These are phyloP conservation scores for Zosterops pallidus DNA, from an alignment of 2,113 vertebrate genomes.

Conservation along the genomic window DNA sequence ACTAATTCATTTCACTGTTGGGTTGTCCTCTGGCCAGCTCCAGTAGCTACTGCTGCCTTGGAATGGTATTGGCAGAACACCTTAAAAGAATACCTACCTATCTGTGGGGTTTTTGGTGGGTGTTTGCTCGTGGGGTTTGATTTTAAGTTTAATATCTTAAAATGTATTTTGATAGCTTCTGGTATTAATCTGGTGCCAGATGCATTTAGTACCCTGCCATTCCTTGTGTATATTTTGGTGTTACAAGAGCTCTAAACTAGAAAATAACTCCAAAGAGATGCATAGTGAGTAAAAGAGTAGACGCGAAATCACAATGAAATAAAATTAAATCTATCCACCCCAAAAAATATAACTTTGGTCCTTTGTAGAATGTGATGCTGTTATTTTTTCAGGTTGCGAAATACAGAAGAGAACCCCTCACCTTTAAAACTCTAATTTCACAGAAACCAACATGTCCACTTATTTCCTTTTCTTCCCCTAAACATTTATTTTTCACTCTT, in stretches of 20 bases:
- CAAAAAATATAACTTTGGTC: not conserved
- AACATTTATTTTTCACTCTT: not conserved
- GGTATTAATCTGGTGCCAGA: not conserved
- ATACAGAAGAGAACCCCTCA: rapidly evolving
- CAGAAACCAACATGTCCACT: not conserved
- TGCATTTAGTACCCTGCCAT: not conserved
- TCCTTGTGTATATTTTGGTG: not conserved
- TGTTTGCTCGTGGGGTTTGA: not conserved
- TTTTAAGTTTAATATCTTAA: not conserved
- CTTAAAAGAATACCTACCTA: not conserved
- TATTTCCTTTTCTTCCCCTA: not conserved
- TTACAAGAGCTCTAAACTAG: not conserved
- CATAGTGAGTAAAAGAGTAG: not conserved
- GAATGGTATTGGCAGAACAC: not conserved
- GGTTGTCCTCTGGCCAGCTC: not conserved
- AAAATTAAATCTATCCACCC: not conserved
- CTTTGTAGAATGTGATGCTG: rapidly evolving
- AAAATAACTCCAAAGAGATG: not conserved
- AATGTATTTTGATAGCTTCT: conserved; percentile 19
- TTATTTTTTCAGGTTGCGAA: not conserved
- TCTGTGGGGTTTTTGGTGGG: rapidly evolving
- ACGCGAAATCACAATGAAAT: not conserved
- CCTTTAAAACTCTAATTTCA: not conserved
- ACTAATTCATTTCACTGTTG: not conserved
- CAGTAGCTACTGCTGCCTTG: not conserved